Base-by-base conservation (phyloP, 2,888 invertebrate species). In the Pseudococcus viburni region DNA sequence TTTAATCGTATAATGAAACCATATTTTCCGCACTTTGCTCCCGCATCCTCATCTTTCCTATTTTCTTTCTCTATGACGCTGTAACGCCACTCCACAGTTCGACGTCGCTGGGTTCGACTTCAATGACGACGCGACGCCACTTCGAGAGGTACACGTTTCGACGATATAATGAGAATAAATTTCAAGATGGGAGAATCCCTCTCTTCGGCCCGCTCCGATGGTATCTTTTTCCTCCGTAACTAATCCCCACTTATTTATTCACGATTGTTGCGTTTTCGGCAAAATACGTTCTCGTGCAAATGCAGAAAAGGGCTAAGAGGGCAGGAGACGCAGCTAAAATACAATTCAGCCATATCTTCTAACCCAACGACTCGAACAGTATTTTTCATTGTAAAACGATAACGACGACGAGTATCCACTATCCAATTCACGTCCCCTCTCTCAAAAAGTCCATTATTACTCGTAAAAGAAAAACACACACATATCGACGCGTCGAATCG, bases 401-500 rank as follows among this genome's bases (percentile, higher is more conserved):
- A 51, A 12, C 12, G 15, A 51, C 51, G 51, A 51, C 51, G 12
- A 46, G 9, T 12, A 46, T 8, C 46, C 8, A 46, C 46, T 33
- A 33, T 33, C 26, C 26, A 3, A 46, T 12, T 46, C 12, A 46
- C 46, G 26, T 46, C 9, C 46, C 12, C 46, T 46, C 46, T 46
- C 17, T 51, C 51, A 15, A 51, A 51, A 51, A 5, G 0, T 17
- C 51, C 17, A 15, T 51, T 51, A 51, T 33, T 33, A 33, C 26
- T 33, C 51, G 17, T 33, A 59, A 12, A 33, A 33, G 5, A 73
- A 73, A 73, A 26, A 73, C 19, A 19, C 9, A 19, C 9, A 73
- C 68, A 73, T 73, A 73, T 73, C 68, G 68, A 73, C 68, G 68
- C 68, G 68, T 73, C 68, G 26, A 73, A 73, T 73, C 68, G 68